Base-by-base conservation (phyloP, 2,888 invertebrate species). In the Agonopterix heracliana region DNA sequence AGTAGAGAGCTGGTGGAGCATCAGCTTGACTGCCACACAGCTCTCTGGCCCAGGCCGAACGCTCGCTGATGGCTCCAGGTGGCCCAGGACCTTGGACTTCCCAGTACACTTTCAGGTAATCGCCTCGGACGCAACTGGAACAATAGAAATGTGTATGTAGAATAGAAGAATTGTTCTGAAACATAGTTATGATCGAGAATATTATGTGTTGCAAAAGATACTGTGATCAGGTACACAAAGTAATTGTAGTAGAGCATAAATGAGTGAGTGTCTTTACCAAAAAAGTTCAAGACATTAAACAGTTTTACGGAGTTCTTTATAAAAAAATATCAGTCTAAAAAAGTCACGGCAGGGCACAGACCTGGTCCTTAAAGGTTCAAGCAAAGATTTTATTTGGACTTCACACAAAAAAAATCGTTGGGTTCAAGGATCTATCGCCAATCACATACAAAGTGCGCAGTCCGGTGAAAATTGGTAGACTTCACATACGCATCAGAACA, bases 71-170 rank as follows among this genome's bases (percentile, higher is more conserved):
- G 26, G 90, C 90, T 0, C 91, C 91, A 52, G 90, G 90, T 47
- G 94, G 94, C 56, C 95, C 90, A 0, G 92, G 91, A 0, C 90
- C 90, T 64, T 94, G 93, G 54, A 95, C 90, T 73, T 95, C 94
- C 75, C 94, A 91, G 81, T 94, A 95, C 49, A 95, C 90, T 79
- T 95, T 94, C 59, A 95, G 79, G 79, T 92, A 95, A 80, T 95
- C 95, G 0, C 93, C 93, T 45, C 90, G 90, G 52, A 90, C 86
- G 74, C 95, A 95, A 61, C 95, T 95, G 91, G 9, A 92, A 92
- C 71, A 82, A 78, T 45, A 41, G 34, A 48, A 44, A 44, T 38
- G 9, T 9, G 9, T 2, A n/a, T 38, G 38, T 38, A 38, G 13
- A 14, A n/a, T 41, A 43, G 2, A 9, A 26, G 17, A 4, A 12